Evolutionary conservation across 2,113 vertebrate species (phyloP).

Genomic region (Thalassoma bifasciatum): DNA sequence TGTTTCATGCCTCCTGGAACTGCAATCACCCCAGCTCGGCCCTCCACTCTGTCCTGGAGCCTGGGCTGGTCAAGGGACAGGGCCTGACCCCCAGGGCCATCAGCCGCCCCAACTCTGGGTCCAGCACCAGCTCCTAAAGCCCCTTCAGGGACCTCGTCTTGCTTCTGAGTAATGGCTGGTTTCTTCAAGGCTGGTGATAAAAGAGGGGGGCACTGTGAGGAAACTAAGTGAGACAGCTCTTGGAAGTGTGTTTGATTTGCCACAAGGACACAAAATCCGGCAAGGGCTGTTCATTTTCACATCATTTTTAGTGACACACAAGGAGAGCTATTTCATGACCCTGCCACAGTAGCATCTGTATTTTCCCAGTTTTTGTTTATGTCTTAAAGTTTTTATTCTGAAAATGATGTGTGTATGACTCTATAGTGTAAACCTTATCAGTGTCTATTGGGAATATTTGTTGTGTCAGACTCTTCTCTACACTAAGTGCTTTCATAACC

Average conservation of each 20-base stretch:
- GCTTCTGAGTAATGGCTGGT: slow-evolving; percentile 82
- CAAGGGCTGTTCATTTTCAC: background rate
- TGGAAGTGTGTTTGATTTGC: background rate
- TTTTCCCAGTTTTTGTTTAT: background rate
- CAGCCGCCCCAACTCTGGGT: slow-evolving; percentile 62
- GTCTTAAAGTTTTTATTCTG: background rate
- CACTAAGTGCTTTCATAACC: background rate
- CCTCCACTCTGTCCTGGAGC: slow-evolving; percentile 69
- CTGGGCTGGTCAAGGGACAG: slow-evolving; percentile 74
- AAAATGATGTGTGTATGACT: background rate
- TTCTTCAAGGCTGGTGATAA: slow-evolving; percentile 80
- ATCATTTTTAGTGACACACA: background rate
- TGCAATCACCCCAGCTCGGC: slow-evolving; percentile 32
- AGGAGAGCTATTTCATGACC: slow-evolving; percentile 1
- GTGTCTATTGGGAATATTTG: no score
- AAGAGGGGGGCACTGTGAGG: slow-evolving; percentile 1
- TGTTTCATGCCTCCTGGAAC: slow-evolving; percentile 47
- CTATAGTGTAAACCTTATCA: background rate
- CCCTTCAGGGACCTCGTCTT: slow-evolving; percentile 56
- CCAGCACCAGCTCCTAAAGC: slow-evolving; percentile 60
- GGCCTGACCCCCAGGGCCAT: slow-evolving; percentile 64
- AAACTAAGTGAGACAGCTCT: background rate
- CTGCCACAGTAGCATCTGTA: background rate
- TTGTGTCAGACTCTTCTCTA: background rate
- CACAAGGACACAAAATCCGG: background rate